Evolutionary conservation across 2,113 vertebrate genomes (phyloP).

Genomic region (Podarcis cretensis): DNA sequence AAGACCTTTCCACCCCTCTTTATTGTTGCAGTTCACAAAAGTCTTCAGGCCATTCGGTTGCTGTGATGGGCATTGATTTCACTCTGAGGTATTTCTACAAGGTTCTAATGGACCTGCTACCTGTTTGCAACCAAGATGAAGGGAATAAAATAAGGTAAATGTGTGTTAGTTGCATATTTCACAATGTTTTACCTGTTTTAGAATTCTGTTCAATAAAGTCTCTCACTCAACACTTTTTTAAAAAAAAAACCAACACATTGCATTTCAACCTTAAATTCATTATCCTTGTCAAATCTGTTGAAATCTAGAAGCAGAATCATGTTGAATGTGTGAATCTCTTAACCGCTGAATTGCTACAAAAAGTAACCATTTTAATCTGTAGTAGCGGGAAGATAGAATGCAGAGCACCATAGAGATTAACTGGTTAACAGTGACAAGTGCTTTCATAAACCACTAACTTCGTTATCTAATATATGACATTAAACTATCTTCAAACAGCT

Average conservation of each 20-base stretch:
- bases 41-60: constrained; percentile 90
- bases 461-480: not conserved
- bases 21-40: constrained; percentile 79
- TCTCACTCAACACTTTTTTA: not conserved
- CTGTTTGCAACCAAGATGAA: constrained; percentile 95
- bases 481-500: not conserved
- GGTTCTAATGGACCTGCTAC: constrained; percentile 93
- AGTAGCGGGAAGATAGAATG: not conserved
- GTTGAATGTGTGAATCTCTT: not conserved
- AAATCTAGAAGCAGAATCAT: not conserved
- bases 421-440: not conserved
- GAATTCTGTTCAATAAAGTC: not conserved
- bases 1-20: not conserved
- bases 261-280: not conserved
- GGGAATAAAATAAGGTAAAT: constrained; percentile 95
- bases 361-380: not conserved
- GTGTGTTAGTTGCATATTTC: not conserved
- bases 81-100: constrained; percentile 98
- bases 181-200: not conserved
- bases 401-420: not conserved
- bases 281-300: not conserved
- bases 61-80: constrained; percentile 98
- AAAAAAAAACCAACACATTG: not conserved
- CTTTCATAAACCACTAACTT: not conserved
- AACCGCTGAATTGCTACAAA: not conserved